A percentile compares a stretch with the other conserved stretches of the same genome.
phyloP scores from a whole-genome alignment of 2,888 invertebrate genomes.

The Bursaphelenchus okinawaensis region DNA sequence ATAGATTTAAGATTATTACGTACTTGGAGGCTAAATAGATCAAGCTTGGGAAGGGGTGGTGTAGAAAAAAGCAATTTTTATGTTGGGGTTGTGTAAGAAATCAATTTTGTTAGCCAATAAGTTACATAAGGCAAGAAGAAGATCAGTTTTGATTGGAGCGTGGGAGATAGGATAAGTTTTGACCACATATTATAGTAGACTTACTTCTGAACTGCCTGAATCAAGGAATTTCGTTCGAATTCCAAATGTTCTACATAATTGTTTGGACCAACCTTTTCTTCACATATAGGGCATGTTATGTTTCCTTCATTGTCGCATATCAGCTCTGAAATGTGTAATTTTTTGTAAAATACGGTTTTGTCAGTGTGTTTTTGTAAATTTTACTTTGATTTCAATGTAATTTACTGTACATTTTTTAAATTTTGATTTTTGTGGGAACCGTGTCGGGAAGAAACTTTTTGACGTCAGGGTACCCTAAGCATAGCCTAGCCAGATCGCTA shows the following conservation, averaged over 20 bases:
- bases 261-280: conserved; percentile 31
- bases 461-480: too few relatives aligned
- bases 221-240: conserved; percentile 29
- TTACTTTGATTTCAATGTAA: not conserved
- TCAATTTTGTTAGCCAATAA: not conserved
- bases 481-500: too few relatives aligned
- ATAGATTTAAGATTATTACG: too few relatives aligned
- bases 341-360: not conserved
- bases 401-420: not conserved
- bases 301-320: conserved; percentile 43
- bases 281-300: conserved; percentile 41
- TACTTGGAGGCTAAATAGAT: too few relatives aligned
- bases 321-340: conserved; percentile 33
- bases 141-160: not conserved
- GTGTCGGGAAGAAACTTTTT: too few relatives aligned
- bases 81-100: too few relatives aligned
- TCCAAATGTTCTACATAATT: conserved; percentile 40
- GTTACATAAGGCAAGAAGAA: not conserved
- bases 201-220: conserved; percentile 14
- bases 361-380: not conserved
- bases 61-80: not conserved
- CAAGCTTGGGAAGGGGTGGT: too few relatives aligned
- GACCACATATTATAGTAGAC: conserved; percentile 5
- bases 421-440: too few relatives aligned
- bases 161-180: not conserved